Evolutionary conservation across 2,113 vertebrate species (phyloP).

Genomic region (Nothocercus nigrocapillus): DNA sequence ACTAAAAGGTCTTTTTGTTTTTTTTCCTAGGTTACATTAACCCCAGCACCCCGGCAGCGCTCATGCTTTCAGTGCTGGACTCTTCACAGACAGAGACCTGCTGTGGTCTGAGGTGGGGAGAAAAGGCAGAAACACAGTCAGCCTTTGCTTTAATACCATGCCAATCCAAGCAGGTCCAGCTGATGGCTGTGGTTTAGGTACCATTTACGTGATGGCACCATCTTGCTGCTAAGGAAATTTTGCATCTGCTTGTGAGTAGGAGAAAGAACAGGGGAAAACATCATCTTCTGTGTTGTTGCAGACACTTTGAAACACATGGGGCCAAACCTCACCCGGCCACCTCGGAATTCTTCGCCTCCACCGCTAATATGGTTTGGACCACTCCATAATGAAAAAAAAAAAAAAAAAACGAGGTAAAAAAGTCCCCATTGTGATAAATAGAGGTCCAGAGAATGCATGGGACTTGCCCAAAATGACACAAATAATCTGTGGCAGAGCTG

Average conservation of each 20-base stretch:
- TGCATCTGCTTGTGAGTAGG: background rate
- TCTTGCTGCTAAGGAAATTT: background rate
- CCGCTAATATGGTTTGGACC: background rate
- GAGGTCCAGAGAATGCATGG: background rate
- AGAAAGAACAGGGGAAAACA: background rate
- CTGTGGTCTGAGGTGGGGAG: background rate
- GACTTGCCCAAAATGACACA: background rate
- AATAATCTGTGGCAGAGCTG: background rate
- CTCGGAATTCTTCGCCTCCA: background rate
- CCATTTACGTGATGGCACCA: background rate
- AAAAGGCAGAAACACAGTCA: background rate
- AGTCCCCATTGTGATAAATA: background rate
- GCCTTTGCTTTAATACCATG: accelerated
- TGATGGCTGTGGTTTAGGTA: background rate
- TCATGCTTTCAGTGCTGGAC: background rate
- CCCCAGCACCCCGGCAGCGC: background rate
- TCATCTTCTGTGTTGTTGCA: background rate
- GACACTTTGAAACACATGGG: background rate
- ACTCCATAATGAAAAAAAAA: background rate
- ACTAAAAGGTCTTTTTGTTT: background rate
- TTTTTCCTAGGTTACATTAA: background rate
- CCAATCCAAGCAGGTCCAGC: background rate
- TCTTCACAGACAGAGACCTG: background rate
- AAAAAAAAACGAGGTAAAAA: background rate
- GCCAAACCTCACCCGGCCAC: background rate